Evolutionary conservation across 2,888 invertebrate genomes (phyloP).

Genomic region (Caenorhabditis sp.): DNA sequence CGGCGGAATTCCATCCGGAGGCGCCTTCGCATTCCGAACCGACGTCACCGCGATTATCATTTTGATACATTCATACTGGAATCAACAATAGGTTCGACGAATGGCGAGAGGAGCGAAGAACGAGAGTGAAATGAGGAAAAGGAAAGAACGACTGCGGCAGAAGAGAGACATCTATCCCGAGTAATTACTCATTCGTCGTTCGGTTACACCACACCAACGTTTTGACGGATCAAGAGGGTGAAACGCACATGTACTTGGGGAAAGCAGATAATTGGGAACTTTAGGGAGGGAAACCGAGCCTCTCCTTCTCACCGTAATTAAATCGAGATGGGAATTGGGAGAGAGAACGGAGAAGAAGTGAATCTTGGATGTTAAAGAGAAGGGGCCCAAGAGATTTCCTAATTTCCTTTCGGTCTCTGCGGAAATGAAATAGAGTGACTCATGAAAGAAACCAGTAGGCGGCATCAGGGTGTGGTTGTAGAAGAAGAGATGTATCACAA

Average conservation of each 20-base stretch:
- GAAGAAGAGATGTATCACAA: constrained; percentile 6
- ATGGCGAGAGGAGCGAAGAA: constrained; percentile 4
- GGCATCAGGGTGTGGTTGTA: not conserved
- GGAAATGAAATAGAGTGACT: constrained; percentile 13
- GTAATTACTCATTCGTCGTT: constrained; percentile 46
- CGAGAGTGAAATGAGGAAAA: constrained; percentile 15
- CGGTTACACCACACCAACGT: constrained; percentile 28
- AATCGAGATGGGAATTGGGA: not conserved
- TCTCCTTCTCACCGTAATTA: not conserved
- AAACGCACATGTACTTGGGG: constrained; percentile 38
- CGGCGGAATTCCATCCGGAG: constrained; percentile 2
- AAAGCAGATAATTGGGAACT: constrained; percentile 17
- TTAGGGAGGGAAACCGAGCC: not conserved
- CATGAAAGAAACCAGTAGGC: constrained; percentile 17
- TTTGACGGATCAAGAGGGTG: constrained; percentile 50
- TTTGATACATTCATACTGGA: constrained; percentile 54
- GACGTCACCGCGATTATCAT: constrained; percentile 66
- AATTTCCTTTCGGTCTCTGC: constrained; percentile 17
- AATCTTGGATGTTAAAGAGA: constrained; percentile 1
- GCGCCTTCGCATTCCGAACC: constrained; percentile 33
- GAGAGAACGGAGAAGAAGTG: not conserved
- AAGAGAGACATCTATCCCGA: constrained; percentile 41
- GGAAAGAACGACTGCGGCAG: constrained; percentile 46
- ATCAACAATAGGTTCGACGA: not conserved
- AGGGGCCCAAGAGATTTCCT: not conserved